Evolutionary conservation across 2,888 invertebrate genomes (phyloP).

Genomic region (Lypha dubia): DNA sequence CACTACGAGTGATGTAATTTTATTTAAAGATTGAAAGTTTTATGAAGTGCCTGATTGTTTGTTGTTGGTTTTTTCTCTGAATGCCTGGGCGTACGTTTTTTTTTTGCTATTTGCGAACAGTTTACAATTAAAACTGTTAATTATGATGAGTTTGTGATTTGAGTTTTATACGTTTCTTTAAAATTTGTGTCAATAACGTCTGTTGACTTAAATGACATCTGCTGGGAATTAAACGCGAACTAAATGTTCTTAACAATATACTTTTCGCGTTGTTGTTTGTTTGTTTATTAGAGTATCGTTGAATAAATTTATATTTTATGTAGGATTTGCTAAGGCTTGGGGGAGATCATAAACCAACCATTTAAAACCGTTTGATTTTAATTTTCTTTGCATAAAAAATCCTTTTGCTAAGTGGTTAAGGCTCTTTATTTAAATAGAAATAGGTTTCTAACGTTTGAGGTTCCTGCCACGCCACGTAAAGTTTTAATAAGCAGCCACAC

Average conservation of each 20-base stretch:
- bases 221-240: constrained; percentile 6
- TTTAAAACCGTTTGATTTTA: too few relatives aligned
- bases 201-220: constrained; percentile 9
- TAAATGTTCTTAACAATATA: not conserved
- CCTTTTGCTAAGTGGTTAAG: too few relatives aligned
- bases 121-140: constrained; percentile 30
- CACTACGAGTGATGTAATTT: not conserved
- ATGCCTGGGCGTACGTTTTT: constrained; percentile 23
- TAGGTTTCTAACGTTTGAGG: too few relatives aligned
- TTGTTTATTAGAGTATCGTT: too few relatives aligned
- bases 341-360: too few relatives aligned
- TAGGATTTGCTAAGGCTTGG: too few relatives aligned
- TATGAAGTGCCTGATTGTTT: not conserved
- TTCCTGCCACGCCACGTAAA: too few relatives aligned
- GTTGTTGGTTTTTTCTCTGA: not conserved
- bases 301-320: too few relatives aligned
- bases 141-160: constrained; percentile 9
- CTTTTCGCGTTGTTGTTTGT: not conserved
- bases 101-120: constrained; percentile 8
- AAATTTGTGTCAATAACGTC: constrained; percentile 25
- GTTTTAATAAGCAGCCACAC: too few relatives aligned
- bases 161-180: not conserved
- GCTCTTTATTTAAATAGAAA: too few relatives aligned
- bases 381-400: too few relatives aligned
- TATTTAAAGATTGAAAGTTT: constrained; percentile 4